A percentile compares a stretch with the other conserved stretches of the same genome.
Conservation (phyloP, 2,888 invertebrate species). For the Nasonovia ribisnigri region DNA sequence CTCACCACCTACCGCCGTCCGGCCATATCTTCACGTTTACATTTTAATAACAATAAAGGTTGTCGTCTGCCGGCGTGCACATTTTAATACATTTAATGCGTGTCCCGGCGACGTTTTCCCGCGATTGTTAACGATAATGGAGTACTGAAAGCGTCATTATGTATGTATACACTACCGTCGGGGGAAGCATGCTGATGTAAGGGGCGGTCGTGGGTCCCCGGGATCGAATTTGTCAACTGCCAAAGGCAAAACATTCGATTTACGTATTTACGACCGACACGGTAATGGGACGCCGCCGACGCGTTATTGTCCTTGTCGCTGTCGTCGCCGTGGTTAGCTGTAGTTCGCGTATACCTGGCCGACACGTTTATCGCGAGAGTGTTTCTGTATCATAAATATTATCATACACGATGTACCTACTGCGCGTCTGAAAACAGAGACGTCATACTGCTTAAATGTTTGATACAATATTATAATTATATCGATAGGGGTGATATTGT, state of each 20-base stretch:
- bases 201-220: not conserved
- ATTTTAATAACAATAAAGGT: slow-evolving; percentile 44
- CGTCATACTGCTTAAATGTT: not conserved
- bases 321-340: not conserved
- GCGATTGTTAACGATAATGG: slow-evolving; percentile 54
- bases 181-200: not conserved
- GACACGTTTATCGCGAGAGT: not conserved
- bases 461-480: not conserved
- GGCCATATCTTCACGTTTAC: slow-evolving; percentile 27
- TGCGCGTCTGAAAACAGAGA: not conserved
- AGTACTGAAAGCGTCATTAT: slow-evolving; percentile 19
- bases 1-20: not conserved
- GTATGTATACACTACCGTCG: not conserved
- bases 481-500: not conserved
- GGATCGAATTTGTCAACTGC: slow-evolving; percentile 49
- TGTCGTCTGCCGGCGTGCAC: not conserved
- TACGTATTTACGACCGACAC: slow-evolving; percentile 36
- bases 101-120: slow-evolving; percentile 24
- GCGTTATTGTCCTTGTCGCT: not conserved
- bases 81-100: slow-evolving; percentile 47
- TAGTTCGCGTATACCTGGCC: not conserved
- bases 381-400: not conserved
- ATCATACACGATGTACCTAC: not conserved
- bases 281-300: slow-evolving; percentile 19
- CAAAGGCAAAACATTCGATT: slow-evolving; percentile 45